Base-by-base conservation (phyloP, 1,140 invertebrate genomes). In the Drosophila takahashii region DNA sequence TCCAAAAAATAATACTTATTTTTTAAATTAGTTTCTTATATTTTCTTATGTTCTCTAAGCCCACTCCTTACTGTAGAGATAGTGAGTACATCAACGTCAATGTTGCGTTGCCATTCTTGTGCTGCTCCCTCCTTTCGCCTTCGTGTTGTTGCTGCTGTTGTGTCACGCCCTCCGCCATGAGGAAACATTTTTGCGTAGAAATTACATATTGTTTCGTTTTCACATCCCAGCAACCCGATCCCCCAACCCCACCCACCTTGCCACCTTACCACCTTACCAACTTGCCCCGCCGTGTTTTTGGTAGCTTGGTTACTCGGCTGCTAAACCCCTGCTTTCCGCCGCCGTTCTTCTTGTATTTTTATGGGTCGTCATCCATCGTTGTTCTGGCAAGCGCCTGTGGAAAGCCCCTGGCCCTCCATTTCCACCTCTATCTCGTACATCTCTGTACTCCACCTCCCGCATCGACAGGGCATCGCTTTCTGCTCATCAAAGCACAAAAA, bases 401-500 rank as follows among this genome's bases (percentile, higher is more conserved):
- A 51, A 29, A 56, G 3, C 53, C 37, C 11, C 16, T 15, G 8
- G 11, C 27, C 27, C 27, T 22, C 53, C 62, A 11, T 22, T n/a
- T 47, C 60, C 18, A n/a, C 15, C 39, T 16, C n/a, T 8, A 41
- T 41, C 16, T 41, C 39, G 4, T 16, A 18, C 15, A 9, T 11
- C 41, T 44, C 41, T 16, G 18, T 5, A 22, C 29, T 62, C 32
- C 22, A 15, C 47, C 32, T 42, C 29, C 41, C 27, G 32, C 27
- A 50, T 16, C 26, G 26, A 26, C 48, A 53, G 64, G 64, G 50
- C 52, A 69, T 47, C 66, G 66, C 66, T 70, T 70, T 70, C 64
- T 70, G 64, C 66, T 70, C 66, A 70, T 70, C 66, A 70, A 70
- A 70, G 64, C 66, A 70, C 64, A 70, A 70, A 70, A 70, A 70